Evolutionary conservation across 2,797 vertebrate genomes (phyloP).

Genomic region (Sandelia bainsii): DNA sequence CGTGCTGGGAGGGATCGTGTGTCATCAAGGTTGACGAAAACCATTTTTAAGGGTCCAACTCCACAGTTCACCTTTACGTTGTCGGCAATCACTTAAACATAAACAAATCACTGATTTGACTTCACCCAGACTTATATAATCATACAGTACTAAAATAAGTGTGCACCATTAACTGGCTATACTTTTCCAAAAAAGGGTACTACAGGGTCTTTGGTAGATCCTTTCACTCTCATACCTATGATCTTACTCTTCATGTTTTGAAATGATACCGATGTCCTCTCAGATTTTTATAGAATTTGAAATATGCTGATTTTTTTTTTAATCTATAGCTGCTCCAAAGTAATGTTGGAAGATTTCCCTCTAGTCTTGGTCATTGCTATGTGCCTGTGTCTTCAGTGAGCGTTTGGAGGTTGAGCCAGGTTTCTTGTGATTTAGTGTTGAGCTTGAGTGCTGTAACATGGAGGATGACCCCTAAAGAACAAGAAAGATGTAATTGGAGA

Average conservation of each 20-base stretch:
- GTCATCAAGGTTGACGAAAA: too few relatives aligned
- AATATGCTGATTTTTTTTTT: background rate
- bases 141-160: background rate
- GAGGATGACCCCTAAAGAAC: slow-evolving; percentile 33
- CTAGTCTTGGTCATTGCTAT: background rate
- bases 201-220: background rate
- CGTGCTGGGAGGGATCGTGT: too few relatives aligned
- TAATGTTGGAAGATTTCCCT: background rate
- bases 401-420: slow-evolving; percentile 23
- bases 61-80: too few relatives aligned
- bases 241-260: background rate
- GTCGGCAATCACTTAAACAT: too few relatives aligned
- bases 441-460: slow-evolving; percentile 19
- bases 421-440: slow-evolving; percentile 41
- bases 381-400: slow-evolving; percentile 23
- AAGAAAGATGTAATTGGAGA: slow-evolving; percentile 55
- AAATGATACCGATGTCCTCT: background rate
- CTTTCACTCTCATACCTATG: background rate
- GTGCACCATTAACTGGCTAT: background rate
- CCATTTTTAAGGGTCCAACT: too few relatives aligned
- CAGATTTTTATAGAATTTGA: slow-evolving; percentile 1
- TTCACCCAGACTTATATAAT: background rate
- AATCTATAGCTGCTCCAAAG: background rate
- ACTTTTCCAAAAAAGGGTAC: background rate
- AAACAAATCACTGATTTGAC: too few relatives aligned